Evolutionary conservation across 2,113 vertebrate genomes (phyloP).

Genomic region (Carettochelys insculpta): DNA sequence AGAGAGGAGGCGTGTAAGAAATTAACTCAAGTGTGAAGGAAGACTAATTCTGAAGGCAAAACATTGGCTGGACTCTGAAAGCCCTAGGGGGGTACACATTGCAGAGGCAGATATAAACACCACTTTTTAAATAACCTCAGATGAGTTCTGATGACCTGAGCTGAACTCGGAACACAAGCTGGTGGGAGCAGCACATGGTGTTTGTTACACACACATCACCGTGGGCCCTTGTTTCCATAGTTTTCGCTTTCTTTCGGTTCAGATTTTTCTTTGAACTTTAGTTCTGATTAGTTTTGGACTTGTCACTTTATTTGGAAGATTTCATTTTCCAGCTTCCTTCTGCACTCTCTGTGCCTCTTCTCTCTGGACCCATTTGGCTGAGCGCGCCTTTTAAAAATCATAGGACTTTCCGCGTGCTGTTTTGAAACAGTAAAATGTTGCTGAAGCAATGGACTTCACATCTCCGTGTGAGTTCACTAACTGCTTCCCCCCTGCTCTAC

Average conservation of each 20-base stretch:
- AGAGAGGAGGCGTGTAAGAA: not conserved
- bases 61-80: not conserved
- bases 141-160: slow-evolving; percentile 63
- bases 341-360: slow-evolving; percentile 74
- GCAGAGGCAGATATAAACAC: not conserved
- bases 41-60: not conserved
- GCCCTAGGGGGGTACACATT: not conserved
- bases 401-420: slow-evolving; percentile 71
- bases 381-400: slow-evolving; percentile 63
- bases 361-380: slow-evolving; percentile 66
- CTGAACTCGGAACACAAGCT: slow-evolving; percentile 63
- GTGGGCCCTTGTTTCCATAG: slow-evolving; percentile 40
- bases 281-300: slow-evolving; percentile 82
- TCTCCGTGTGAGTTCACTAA: slow-evolving; percentile 52
- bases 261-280: slow-evolving; percentile 79
- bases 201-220: not conserved
- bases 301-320: slow-evolving; percentile 77
- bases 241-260: slow-evolving; percentile 65
- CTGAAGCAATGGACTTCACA: slow-evolving; percentile 60
- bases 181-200: not conserved
- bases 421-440: slow-evolving; percentile 72
- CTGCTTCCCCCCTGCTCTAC: slow-evolving; percentile 24
- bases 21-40: not conserved
- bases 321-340: slow-evolving; percentile 76
- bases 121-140: slow-evolving; percentile 21